Evolutionary conservation across 1,140 invertebrate genomes (phyloP).

Genomic region (Chionoecetes opilio): DNA sequence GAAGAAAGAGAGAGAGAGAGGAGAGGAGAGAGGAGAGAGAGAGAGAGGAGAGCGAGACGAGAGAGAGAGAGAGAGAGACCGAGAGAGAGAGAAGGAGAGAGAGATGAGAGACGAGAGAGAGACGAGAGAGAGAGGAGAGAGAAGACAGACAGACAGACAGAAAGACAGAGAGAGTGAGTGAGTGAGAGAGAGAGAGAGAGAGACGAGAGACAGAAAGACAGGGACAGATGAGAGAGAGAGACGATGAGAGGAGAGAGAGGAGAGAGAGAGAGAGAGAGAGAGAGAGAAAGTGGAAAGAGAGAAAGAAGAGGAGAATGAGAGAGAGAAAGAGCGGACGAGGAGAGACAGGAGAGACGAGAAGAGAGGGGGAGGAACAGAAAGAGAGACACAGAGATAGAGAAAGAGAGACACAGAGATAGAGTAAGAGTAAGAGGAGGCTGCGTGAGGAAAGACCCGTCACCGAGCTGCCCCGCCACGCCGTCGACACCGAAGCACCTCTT

Average conservation of each 20-base stretch:
- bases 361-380: not conserved
- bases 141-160: not conserved
- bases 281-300: not conserved
- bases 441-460: conserved; percentile 23
- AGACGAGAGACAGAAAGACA: not conserved
- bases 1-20: not conserved
- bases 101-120: not conserved
- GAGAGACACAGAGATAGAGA: not conserved
- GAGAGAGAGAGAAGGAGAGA: conserved; percentile 31
- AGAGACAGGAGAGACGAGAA: not conserved
- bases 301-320: not conserved
- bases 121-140: not conserved
- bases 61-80: not conserved
- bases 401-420: not conserved
- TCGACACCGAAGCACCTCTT: conserved; percentile 59
- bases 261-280: not conserved
- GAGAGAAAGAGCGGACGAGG: not conserved
- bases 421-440: conserved; percentile 30
- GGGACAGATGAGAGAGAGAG: not conserved
- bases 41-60: too few species aligned
- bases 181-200: not conserved
- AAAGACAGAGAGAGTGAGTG: not conserved
- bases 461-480: not conserved
- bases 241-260: not conserved
- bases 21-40: not conserved